phyloP scores from a whole-genome alignment of 2,113 vertebrate species.

The Suricata suricatta region DNA sequence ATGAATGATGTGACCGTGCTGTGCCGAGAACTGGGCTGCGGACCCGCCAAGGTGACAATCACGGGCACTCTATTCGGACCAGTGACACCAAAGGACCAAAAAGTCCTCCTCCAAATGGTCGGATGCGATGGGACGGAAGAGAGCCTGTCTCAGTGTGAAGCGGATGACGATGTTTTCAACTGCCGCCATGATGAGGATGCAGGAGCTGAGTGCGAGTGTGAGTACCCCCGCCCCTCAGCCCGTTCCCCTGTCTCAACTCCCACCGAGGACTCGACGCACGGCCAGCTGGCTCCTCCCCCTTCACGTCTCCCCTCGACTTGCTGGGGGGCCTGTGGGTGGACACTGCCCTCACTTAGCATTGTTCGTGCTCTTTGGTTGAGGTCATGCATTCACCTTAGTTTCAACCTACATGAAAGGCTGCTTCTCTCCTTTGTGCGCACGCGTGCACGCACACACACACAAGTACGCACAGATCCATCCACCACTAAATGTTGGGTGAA shows the following conservation, averaged over 20 bases:
- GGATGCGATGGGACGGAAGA: not conserved
- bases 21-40: conserved; percentile 65
- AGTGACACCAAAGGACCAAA: not conserved
- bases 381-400: not conserved
- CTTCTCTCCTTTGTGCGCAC: not conserved
- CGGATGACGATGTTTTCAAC: not conserved
- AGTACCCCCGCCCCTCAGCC: not conserved
- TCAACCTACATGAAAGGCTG: not conserved
- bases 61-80: not conserved
- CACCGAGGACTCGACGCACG: not conserved
- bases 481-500: not conserved
- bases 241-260: not conserved
- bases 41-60: not conserved
- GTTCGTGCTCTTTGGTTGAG: not conserved
- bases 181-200: not conserved
- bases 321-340: not conserved
- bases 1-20: not conserved
- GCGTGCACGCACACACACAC: not conserved
- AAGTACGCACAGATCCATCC: not conserved
- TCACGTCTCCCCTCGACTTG: not conserved
- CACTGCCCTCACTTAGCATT: not conserved
- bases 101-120: not conserved
- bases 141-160: not conserved
- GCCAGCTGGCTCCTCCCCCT: not conserved
- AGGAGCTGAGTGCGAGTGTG: conserved; percentile 50